Evolutionary conservation across 37 sponge, comb jelly and placozoan species (phyloP).

Genomic region (Lycopodina hypogea): DNA sequence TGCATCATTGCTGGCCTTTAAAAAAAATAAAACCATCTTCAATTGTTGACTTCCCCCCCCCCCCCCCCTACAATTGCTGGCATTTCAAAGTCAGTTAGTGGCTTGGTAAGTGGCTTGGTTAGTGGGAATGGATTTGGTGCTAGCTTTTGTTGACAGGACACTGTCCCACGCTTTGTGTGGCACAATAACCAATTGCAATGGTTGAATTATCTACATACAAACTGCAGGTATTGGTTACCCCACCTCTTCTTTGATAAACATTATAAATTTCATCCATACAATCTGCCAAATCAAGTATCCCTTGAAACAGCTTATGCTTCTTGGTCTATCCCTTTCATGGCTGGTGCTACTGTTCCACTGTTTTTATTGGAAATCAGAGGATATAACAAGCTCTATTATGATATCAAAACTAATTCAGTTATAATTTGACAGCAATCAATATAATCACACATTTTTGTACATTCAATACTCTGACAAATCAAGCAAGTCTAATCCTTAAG

Average conservation of each 20-base stretch:
- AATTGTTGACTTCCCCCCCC: no score
- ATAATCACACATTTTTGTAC: no score
- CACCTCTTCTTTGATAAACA: conserved; percentile 70
- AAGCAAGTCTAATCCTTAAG: no score
- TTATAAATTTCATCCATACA: conserved; percentile 66
- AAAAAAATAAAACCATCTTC: no score
- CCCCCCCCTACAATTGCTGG: no score
- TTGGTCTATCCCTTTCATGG: conserved; percentile 64
- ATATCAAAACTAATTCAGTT: background rate
- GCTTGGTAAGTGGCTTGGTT: no score
- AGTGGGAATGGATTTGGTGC: conserved; percentile 83
- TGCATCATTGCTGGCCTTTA: no score
- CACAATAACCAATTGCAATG: conserved; percentile 45
- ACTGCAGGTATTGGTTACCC: conserved; percentile 53
- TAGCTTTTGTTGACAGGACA: conserved; percentile 43
- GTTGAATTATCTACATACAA: conserved; percentile 54
- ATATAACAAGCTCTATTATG: conserved; percentile 67
- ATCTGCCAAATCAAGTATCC: conserved; percentile 67
- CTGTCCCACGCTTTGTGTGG: conserved; percentile 67
- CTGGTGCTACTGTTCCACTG: conserved; percentile 41
- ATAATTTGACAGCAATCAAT: no score
- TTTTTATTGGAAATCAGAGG: conserved; percentile 77
- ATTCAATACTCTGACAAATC: no score
- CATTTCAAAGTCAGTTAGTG: no score
- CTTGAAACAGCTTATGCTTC: conserved; percentile 62